Conservation (phyloP, 1,140 invertebrate genomes). For the Calycopis cecrops region DNA sequence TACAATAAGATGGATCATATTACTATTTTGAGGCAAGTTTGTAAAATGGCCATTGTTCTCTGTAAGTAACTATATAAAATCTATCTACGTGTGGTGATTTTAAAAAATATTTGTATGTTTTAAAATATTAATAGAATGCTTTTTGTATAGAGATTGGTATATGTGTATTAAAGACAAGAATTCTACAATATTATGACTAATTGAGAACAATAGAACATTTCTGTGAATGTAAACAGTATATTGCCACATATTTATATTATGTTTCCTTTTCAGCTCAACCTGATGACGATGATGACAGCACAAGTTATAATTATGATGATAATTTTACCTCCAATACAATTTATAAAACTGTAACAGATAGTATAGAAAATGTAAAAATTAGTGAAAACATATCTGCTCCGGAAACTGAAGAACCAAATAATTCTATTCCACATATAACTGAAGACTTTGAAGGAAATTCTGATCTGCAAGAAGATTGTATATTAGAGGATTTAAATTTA, state of each 20-base stretch:
- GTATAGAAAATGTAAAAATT: constrained; percentile 20
- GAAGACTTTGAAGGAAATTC: constrained; percentile 48
- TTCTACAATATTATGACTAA: no score
- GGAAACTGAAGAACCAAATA: background rate
- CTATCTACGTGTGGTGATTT: no score
- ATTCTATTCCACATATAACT: constrained; percentile 14
- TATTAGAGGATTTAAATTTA: constrained; percentile 68
- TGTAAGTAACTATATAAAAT: no score
- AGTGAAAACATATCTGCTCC: background rate
- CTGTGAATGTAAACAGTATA: no score
- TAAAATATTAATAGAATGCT: no score
- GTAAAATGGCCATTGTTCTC: no score
- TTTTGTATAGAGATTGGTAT: no score
- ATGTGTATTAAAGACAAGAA: no score
- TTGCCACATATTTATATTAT: background rate
- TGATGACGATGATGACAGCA: constrained; percentile 54
- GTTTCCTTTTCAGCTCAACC: constrained; percentile 53
- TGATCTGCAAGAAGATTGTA: constrained; percentile 12
- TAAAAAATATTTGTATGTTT: no score
- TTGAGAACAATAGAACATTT: no score
- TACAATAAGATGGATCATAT: no score
- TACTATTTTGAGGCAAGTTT: no score
- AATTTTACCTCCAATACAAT: constrained; percentile 35
- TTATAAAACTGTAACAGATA: constrained; percentile 27
- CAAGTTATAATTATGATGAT: constrained; percentile 50